Base-by-base conservation (phyloP, 2,888 invertebrate genomes). In the Leptothorax acervorum region DNA sequence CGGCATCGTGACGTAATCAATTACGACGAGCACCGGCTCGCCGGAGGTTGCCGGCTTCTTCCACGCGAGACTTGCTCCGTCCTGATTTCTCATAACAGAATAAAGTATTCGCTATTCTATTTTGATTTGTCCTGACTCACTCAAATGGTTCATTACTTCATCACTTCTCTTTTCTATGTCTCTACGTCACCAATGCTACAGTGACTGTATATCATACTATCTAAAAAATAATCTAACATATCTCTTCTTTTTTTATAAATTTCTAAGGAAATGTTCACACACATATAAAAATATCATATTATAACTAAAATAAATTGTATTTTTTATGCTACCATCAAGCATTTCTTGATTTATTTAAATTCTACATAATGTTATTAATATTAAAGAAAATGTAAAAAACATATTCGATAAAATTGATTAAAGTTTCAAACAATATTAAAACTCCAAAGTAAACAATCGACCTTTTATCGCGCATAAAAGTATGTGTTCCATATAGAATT, bases 1-100 rank as follows among this genome's bases (percentile, higher is more conserved):
- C 85, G 79, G 51, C 81, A 68, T 51, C 71, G 78, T 88, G 89
- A 87, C 84, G 85, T 88, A 85, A 88, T 89, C 84, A 87, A 87
- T 85, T 87, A 87, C 78, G 78, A 76, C 65, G 63, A 65, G 76
- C 51, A 39, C 66, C 55, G 35, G 57, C 23, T 68, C 55, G 78
- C 45, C 31, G 57, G 55, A 70, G 78, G 55, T 78, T 70, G 31
- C 11, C 45, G 78, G 35, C 23, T 71, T 71, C 71, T 18, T 57
- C 48, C n/a, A 45, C 35, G 48, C 63, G 75, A 62, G 66, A 57
- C 70, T 79, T 23, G 35, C 48, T 75, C 45, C 35, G 57, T 70
- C 4, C 45, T 48, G 48, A 79, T 79, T 48, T 71, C 35, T 71
- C 35, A 28, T 35, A 48, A 35, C 23, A 12, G 23, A 35, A 48